Conservation (phyloP, 2,797 vertebrate species). For the Cryptoblepharus egeriae region DNA sequence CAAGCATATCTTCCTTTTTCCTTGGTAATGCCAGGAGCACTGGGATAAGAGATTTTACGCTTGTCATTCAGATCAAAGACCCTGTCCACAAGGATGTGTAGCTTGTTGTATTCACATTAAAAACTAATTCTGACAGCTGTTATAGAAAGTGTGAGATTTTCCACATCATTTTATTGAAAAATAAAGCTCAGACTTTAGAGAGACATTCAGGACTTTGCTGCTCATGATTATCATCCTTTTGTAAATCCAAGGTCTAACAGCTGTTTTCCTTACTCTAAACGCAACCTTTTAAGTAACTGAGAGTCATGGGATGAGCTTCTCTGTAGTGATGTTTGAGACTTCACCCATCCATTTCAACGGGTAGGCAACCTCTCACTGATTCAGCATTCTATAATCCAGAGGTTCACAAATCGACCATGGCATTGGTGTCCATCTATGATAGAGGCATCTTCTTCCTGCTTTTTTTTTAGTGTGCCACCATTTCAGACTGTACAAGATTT, state of each 20-base stretch:
- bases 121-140: constrained; percentile 34
- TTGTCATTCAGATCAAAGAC: constrained; percentile 35
- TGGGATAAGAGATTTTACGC: constrained; percentile 12
- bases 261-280: neutral
- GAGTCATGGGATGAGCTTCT: neutral
- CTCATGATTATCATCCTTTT: neutral
- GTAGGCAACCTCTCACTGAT: no score
- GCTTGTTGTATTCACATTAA: constrained; percentile 1
- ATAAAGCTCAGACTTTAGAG: constrained; percentile 13
- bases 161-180: constrained; percentile 37
- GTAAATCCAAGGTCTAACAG: neutral
- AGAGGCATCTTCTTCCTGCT: no score
- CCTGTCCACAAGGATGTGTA: neutral
- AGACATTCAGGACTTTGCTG: neutral
- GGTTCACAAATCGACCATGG: no score
- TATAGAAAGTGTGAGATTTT: constrained; percentile 34
- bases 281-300: neutral
- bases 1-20: neutral
- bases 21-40: neutral
- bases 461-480: no score
- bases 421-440: no score
- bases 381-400: no score
- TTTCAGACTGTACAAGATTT: no score
- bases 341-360: neutral
- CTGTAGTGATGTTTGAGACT: neutral